phyloP scores from a whole-genome alignment of 2,888 invertebrate genomes.

The Campoplex nolae region DNA sequence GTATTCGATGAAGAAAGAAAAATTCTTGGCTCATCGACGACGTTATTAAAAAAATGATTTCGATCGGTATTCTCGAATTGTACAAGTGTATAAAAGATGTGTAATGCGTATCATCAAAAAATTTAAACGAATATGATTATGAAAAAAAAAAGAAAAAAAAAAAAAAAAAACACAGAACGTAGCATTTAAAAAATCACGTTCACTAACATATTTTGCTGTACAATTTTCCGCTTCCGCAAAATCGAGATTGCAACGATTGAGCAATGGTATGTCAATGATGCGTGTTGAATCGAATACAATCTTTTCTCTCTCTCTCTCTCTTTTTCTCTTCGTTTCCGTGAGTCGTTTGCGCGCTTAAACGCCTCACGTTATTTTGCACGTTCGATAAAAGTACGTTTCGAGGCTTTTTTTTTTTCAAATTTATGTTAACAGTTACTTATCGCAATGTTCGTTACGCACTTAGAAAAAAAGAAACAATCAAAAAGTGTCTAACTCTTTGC shows the following conservation, averaged over 20 bases:
- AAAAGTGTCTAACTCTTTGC: slow-evolving; percentile 51
- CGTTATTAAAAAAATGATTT: background rate
- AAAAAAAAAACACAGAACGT: background rate
- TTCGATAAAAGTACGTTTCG: slow-evolving; percentile 64
- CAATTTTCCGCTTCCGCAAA: background rate
- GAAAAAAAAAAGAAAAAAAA: background rate
- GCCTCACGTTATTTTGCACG: slow-evolving; percentile 43
- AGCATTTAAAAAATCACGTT: background rate
- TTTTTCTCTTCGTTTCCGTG: background rate
- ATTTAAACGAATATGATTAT: background rate
- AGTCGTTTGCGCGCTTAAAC: slow-evolving; percentile 12
- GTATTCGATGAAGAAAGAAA: background rate
- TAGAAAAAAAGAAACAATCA: slow-evolving; percentile 42
- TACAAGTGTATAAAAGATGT: background rate
- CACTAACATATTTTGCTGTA: background rate
- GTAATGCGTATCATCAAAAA: background rate
- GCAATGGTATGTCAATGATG: slow-evolving; percentile 34
- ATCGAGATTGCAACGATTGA: slow-evolving; percentile 1
- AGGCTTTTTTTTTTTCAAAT: slow-evolving; percentile 44
- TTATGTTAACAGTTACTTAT: slow-evolving; percentile 56
- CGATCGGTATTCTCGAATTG: background rate
- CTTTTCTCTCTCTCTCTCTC: slow-evolving; percentile 63
- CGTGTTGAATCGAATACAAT: slow-evolving; percentile 76
- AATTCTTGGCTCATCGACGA: background rate
- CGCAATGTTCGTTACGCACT: slow-evolving; percentile 45